A percentile compares a stretch with the other conserved stretches of the same genome.
Evolutionary conservation across 1,140 invertebrate species (phyloP).

Genomic region (Cydia strobilella): DNA sequence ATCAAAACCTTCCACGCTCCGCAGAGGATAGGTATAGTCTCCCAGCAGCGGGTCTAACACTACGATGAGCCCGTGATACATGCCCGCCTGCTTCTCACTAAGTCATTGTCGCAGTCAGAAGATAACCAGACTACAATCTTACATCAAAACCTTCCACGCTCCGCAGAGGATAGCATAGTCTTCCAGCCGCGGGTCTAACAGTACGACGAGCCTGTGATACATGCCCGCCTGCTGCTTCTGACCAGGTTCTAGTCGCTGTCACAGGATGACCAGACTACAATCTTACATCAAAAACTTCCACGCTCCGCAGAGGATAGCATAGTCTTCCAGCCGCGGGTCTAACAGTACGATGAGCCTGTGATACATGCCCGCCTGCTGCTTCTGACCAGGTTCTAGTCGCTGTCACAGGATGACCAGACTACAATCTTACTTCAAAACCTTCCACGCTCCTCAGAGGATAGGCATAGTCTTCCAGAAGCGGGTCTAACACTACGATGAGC

Average conservation of each 20-base stretch:
- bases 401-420: not conserved
- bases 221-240: conserved; percentile 46
- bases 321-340: conserved; percentile 76
- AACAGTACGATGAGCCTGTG: conserved; percentile 73
- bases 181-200: conserved; percentile 70
- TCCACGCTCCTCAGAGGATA: conserved; percentile 64
- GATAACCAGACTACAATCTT: conserved; percentile 35
- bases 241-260: conserved; percentile 24
- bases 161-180: conserved; percentile 79
- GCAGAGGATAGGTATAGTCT: conserved; percentile 78
- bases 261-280: conserved; percentile 30
- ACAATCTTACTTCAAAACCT: conserved; percentile 66
- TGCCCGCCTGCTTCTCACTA: conserved; percentile 46
- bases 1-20: conserved; percentile 61
- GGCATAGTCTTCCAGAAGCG: conserved; percentile 77
- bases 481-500: conserved; percentile 72
- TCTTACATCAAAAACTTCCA: conserved; percentile 65
- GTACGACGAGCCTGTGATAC: conserved; percentile 65
- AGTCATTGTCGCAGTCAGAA: not conserved
- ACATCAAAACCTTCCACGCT: conserved; percentile 66
- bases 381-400: conserved; percentile 40
- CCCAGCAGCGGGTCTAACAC: conserved; percentile 70
- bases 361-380: conserved; percentile 38
- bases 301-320: conserved; percentile 71
- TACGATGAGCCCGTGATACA: conserved; percentile 65